Percentiles rank a stretch among this genome's conserved stretches.
These are phyloP conservation scores for Pipra filicauda DNA, from an alignment of 2,113 vertebrate genomes.

Conservation along the genomic window DNA sequence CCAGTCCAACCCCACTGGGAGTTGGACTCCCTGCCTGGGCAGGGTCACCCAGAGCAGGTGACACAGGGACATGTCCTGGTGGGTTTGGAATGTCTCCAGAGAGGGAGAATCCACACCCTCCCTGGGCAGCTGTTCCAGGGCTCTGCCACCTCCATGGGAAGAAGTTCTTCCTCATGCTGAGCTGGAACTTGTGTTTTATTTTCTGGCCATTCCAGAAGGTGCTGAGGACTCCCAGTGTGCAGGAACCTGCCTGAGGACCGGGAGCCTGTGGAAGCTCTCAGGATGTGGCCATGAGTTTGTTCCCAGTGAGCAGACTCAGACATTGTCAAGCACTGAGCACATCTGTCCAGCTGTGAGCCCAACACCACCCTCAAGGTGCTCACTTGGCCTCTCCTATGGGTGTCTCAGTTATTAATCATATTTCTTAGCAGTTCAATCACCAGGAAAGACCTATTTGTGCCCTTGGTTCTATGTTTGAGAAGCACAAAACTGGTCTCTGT, in stretches of 20 bases:
- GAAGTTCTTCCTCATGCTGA: accelerated
- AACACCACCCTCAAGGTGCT: not conserved
- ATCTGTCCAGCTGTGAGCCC: not conserved
- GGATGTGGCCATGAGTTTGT: accelerated
- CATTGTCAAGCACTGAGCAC: not conserved
- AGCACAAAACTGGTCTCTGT: not conserved
- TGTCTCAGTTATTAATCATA: not conserved
- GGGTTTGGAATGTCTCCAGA: not conserved
- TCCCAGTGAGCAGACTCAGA: not conserved
- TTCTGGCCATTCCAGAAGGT: not conserved
- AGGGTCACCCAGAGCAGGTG: not conserved
- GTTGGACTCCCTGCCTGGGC: not conserved
- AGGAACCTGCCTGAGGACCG: not conserved
- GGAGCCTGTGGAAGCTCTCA: accelerated
- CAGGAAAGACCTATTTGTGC: not conserved
- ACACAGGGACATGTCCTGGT: not conserved
- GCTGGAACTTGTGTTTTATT: not conserved
- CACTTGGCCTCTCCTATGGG: not conserved
- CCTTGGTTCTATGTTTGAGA: not conserved
- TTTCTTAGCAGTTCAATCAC: not conserved
- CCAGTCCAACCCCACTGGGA: not conserved
- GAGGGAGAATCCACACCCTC: not conserved
- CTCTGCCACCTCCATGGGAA: not conserved
- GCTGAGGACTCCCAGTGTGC: not conserved
- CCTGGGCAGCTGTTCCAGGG: not conserved